A percentile compares a stretch with the other conserved stretches of the same genome.
phyloP scores from a whole-genome alignment of 2,888 invertebrate species.

The Aphodius granarius region DNA sequence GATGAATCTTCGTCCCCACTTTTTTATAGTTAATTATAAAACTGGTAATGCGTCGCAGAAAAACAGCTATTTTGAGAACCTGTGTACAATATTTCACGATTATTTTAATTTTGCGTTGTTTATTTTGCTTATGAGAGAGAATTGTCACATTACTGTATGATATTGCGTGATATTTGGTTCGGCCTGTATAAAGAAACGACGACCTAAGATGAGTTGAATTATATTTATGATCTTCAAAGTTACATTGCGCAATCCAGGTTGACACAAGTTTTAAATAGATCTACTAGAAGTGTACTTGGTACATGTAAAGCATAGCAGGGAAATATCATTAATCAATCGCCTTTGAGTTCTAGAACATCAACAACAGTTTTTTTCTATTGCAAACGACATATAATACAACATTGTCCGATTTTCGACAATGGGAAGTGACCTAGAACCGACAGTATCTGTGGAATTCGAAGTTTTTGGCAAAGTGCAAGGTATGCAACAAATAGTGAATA shows the following conservation, averaged over 20 bases:
- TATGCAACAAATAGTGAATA: slow-evolving; percentile 54
- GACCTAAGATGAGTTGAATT: neutral
- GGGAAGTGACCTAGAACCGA: slow-evolving; percentile 54
- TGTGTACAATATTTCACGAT: neutral
- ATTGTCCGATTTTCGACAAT: slow-evolving; percentile 7
- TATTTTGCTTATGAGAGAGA: neutral
- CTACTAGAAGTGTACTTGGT: neutral
- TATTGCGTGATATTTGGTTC: neutral
- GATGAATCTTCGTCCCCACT: neutral
- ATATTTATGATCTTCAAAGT: neutral
- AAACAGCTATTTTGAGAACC: neutral
- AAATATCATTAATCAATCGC: neutral
- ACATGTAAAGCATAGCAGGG: neutral
- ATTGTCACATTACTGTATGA: too few species aligned
- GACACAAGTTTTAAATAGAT: neutral
- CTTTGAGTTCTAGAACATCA: neutral
- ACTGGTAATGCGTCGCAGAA: neutral
- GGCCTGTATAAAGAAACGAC: neutral
- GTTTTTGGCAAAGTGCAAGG: slow-evolving; percentile 91
- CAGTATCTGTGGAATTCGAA: slow-evolving; percentile 86
- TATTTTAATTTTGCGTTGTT: neutral
- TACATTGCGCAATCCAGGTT: neutral
- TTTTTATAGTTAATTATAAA: neutral
- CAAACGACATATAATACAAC: too few species aligned
- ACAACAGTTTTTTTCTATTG: neutral